phyloP scores from a whole-genome alignment of 2,797 vertebrate genomes.

The Muraenolepis orangiensis region DNA sequence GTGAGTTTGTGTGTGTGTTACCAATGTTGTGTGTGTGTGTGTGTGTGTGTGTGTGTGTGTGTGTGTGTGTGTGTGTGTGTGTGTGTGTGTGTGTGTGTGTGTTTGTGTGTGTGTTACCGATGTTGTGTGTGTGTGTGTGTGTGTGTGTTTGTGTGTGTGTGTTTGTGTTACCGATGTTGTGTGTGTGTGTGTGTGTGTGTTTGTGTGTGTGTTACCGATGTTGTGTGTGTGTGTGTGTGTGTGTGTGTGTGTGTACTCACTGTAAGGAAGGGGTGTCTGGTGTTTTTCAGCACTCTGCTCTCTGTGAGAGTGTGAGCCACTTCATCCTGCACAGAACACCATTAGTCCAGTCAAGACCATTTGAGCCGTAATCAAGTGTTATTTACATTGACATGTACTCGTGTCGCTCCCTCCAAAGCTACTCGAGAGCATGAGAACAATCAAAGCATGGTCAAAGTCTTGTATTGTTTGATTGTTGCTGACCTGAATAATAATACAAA shows the following conservation, averaged over 20 bases:
- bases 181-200: slow-evolving; percentile 10
- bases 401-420: too few species aligned
- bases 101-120: too few species aligned
- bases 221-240: slow-evolving; percentile 2
- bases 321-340: slow-evolving; percentile 83
- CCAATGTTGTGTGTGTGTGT: too few species aligned
- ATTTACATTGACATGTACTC: neutral
- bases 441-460: too few species aligned
- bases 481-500: neutral
- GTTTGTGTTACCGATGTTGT: neutral
- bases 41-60: too few species aligned
- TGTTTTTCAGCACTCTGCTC: slow-evolving; percentile 96
- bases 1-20: too few species aligned
- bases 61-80: neutral
- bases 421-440: too few species aligned
- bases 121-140: too few species aligned
- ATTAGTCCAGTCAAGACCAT: neutral
- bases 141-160: too few species aligned
- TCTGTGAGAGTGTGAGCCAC: slow-evolving; percentile 97
- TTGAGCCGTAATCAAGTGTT: too few species aligned
- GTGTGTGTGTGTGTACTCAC: slow-evolving; percentile 74
- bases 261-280: slow-evolving; percentile 94
- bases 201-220: neutral
- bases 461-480: too few species aligned
- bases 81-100: too few species aligned